Conservation (phyloP, 2,113 vertebrate genomes). For the Atractosteus spatula region DNA sequence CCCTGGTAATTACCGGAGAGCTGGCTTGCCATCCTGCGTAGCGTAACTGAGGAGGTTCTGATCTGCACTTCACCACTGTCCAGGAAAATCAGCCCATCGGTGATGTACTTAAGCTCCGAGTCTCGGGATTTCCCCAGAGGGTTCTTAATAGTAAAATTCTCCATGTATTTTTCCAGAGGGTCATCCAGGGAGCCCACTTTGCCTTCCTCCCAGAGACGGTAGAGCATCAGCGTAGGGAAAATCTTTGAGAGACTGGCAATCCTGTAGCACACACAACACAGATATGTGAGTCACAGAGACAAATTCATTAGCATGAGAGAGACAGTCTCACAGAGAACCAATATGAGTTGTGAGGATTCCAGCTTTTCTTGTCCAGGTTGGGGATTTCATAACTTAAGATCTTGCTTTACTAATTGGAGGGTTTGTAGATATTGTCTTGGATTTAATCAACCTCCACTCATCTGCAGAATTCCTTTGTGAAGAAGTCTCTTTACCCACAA, state of each 20-base stretch:
- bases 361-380: too few relatives aligned
- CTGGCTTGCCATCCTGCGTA: constrained; percentile 88
- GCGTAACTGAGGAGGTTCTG: constrained; percentile 73
- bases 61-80: constrained; percentile 68
- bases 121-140: constrained; percentile 64
- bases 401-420: too few relatives aligned
- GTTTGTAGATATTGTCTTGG: too few relatives aligned
- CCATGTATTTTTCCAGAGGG: constrained; percentile 73
- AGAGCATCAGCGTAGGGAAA: constrained; percentile 86
- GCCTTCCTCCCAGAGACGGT: constrained; percentile 88
- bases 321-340: too few relatives aligned
- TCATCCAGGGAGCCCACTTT: constrained; percentile 80
- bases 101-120: constrained; percentile 64
- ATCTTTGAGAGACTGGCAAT: constrained; percentile 89
- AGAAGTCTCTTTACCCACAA: too few relatives aligned
- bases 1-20: constrained; percentile 63
- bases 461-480: too few relatives aligned
- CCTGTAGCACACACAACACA: constrained; percentile 48
- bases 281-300: neutral
- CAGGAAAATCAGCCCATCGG: constrained; percentile 67
- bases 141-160: constrained; percentile 82
- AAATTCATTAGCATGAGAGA: too few relatives aligned
- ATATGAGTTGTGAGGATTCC: too few relatives aligned
- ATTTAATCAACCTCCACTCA: too few relatives aligned
- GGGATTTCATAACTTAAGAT: too few relatives aligned